Conservation (phyloP, 2,888 invertebrate species). For the Fragum whitleyi region DNA sequence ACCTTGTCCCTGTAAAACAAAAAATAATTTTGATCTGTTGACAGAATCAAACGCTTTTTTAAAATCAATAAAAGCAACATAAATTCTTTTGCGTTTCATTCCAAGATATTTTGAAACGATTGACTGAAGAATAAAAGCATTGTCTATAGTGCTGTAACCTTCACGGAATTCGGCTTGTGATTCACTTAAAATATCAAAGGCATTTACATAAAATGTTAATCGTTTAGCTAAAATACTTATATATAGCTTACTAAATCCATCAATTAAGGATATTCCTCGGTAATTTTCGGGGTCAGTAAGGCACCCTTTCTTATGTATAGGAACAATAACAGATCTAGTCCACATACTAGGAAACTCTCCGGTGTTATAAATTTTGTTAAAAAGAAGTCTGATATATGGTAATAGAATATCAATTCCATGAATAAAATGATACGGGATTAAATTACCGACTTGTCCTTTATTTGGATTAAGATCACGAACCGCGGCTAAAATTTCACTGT, state of each 20-base stretch:
- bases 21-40: constrained; percentile 29
- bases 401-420: background rate
- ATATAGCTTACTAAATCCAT: constrained; percentile 21
- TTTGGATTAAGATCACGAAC: background rate
- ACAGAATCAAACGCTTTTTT: constrained; percentile 49
- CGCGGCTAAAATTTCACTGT: background rate
- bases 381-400: constrained; percentile 5
- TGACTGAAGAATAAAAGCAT: constrained; percentile 35
- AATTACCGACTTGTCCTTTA: background rate
- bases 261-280: constrained; percentile 26
- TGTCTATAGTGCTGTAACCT: constrained; percentile 31
- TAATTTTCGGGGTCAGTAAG: constrained; percentile 21
- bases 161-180: constrained; percentile 13
- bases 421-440: background rate
- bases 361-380: constrained; percentile 14
- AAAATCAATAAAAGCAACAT: constrained; percentile 40
- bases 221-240: constrained; percentile 28
- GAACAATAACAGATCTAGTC: background rate
- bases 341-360: constrained; percentile 13
- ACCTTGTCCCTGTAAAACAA: constrained; percentile 14
- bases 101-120: constrained; percentile 29
- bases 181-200: constrained; percentile 24
- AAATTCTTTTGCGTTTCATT: constrained; percentile 31
- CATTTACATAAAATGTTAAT: constrained; percentile 31
- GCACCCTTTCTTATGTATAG: constrained; percentile 24